Base-by-base conservation (phyloP, 1,140 invertebrate genomes). In the Ladona fulva region DNA sequence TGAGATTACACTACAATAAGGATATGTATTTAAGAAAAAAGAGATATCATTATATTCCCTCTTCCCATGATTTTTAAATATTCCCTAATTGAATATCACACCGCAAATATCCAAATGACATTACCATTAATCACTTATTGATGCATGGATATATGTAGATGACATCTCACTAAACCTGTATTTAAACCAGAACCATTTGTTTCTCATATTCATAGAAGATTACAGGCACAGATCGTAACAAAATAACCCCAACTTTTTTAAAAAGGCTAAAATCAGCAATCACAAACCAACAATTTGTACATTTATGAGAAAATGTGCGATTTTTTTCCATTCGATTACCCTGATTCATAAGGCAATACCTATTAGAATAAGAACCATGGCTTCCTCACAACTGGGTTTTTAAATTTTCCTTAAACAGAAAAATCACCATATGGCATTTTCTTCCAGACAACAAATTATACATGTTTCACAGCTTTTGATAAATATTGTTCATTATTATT, bases 291-390 rank as follows among this genome's bases (percentile, higher is more conserved):
- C 52, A 16, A 66, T 66, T 66, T 66, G 52, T 66, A 66, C 52
- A 66, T 66, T 19, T 66, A 16, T 5, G 14, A 19, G n/a, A 66
- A 22, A 66, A 22, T 19, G n/a, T 66, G 52, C 52, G 52, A 66
- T 66, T 66, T 12, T 5, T 19, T 66, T 19, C 16, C n/a, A 66
- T 66, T 66, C 5, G n/a, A 66, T 66, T 66, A 66, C 52, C 52
- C 52, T 66, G 52, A 66, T 66, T 66, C n/a, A 66, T 66, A 66
- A 66, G 52, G 52, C 52, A 66, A 66, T 66, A 66, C 52, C 52
- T 66, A 3, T 66, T 5, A 66, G 3, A 66, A 22, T 66, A 66
- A 66, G n/a, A 22, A 66, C 52, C 29, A 66, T 19, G 52, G 52
- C n/a, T 66, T 19, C 14, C 14, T 66, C 52, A 66, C 52, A 66